Evolutionary conservation across 2,888 invertebrate species (phyloP), one percentile per base, ranked within the genome.

Genomic region (Didymodactylos carnosus): DNA sequence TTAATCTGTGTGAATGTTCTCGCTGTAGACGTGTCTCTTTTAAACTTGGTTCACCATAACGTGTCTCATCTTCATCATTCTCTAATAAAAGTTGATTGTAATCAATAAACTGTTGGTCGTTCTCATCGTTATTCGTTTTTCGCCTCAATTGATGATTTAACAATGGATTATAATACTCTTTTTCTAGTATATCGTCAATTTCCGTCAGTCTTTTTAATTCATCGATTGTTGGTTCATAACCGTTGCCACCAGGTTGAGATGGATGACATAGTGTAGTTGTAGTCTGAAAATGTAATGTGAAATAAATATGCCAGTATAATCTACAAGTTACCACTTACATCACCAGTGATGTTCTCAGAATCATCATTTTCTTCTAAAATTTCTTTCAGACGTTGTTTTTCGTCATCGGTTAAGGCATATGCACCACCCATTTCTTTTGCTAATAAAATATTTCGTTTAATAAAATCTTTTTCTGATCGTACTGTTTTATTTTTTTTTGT

Each of bases 361-460:
- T 53, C 46, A 10, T 71, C 74, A 41, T 69, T 43, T 40, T 74
- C 74, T 29, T 69, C n/a, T 46, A 74, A 39, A 39, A 74, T 29
- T 46, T 74, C 53, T 27, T 74, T 72, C 27, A 74, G 39, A 27
- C 74, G 51, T 74, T 74, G 71, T 53, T 71, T 74, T 69, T 74
- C 74, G 29, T 74, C 74, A 11, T 74, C 74, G 7, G 74, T 74
- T 71, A 74, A 62, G 39, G 74, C 71, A 53, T 53, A 74, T 27
- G 71, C 46, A 39, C 74, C 74, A 39, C 71, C 71, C 7, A 43
- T 27, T 69, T 74, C 74, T 46, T 74, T 71, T 5, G 74, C 74
- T 25, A 74, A 53, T 40, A 71, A 39, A 27, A 74, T 74, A 41
- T 74, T 74, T 49, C 74, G 40, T 69, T 74, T 51, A 19, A 74